A percentile compares a stretch with the other conserved stretches of the same genome.
These are phyloP conservation scores for Lichenostomus cassidix DNA, from an alignment of 2,113 vertebrate genomes.

Conservation along the genomic window DNA sequence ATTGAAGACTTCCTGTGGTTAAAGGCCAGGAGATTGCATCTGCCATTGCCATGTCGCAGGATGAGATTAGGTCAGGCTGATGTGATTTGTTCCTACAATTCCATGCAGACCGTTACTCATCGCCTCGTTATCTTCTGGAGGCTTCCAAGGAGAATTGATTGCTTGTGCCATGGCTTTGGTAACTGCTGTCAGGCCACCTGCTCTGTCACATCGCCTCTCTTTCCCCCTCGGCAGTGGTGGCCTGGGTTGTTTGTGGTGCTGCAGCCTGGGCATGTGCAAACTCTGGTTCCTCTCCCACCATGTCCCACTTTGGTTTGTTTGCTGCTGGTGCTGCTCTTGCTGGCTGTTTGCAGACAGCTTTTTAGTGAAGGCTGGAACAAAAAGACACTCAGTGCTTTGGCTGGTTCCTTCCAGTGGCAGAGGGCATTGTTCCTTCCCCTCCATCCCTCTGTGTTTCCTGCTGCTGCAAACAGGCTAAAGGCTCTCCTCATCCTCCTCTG, in stretches of 20 bases:
- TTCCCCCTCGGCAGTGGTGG: background rate
- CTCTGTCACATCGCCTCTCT: background rate
- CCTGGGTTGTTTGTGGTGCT: fast-evolving
- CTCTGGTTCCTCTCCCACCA: background rate
- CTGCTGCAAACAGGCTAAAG: background rate
- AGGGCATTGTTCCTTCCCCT: background rate
- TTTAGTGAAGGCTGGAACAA: background rate
- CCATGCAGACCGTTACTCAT: background rate
- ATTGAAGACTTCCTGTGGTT: background rate
- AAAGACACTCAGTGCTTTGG: background rate
- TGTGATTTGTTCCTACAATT: background rate
- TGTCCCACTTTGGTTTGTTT: background rate
- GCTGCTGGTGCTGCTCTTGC: background rate
- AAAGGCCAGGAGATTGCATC: background rate
- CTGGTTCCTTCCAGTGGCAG: background rate
- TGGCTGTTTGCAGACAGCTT: background rate
- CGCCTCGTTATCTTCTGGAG: background rate
- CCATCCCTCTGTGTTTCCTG: background rate
- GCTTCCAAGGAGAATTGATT: background rate
- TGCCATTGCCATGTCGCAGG: background rate
- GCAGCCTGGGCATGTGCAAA: background rate
- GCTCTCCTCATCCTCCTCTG: background rate
- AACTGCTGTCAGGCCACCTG: fast-evolving
- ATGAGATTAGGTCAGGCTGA: background rate
- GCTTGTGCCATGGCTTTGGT: background rate